Evolutionary conservation across 2,797 vertebrate species (phyloP).

Genomic region (Paramormyrops hopkinsi): DNA sequence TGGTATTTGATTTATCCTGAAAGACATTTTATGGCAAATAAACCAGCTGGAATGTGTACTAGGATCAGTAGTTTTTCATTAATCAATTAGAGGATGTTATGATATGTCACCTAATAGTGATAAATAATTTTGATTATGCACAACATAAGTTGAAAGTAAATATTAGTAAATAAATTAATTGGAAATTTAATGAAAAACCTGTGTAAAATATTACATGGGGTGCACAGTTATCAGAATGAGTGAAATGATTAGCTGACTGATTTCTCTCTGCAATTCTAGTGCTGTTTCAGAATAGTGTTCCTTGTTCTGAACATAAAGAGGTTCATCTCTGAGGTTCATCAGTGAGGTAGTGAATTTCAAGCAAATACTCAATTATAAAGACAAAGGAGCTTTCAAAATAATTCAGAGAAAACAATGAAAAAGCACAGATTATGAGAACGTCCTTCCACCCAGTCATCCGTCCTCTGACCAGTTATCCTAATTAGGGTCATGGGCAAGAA

Average conservation of each 20-base stretch:
- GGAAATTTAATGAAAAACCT: not conserved
- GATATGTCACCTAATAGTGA: not conserved
- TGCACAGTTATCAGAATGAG: not conserved
- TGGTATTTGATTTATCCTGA: not conserved
- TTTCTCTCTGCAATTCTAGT: not conserved
- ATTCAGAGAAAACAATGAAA: not conserved
- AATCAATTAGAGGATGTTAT: not conserved
- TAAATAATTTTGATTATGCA: not conserved
- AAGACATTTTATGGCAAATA: not conserved
- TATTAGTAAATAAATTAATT: not conserved
- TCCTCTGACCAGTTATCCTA: not conserved
- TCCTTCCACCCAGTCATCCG: not conserved
- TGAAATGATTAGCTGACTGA: not conserved
- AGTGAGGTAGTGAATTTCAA: not conserved
- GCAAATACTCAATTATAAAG: constrained; percentile 1
- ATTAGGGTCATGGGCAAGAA: not conserved
- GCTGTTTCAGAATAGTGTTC: not conserved
- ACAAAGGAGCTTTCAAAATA: not conserved
- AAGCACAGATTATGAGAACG: not conserved
- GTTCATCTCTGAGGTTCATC: not conserved
- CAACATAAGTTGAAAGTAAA: not conserved
- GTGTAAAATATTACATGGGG: not conserved
- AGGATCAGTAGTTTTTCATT: not conserved
- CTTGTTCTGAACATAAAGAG: not conserved
- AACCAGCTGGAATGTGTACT: not conserved